phyloP scores from a whole-genome alignment of 2,113 vertebrate species.

The Ardeotis arabs region DNA sequence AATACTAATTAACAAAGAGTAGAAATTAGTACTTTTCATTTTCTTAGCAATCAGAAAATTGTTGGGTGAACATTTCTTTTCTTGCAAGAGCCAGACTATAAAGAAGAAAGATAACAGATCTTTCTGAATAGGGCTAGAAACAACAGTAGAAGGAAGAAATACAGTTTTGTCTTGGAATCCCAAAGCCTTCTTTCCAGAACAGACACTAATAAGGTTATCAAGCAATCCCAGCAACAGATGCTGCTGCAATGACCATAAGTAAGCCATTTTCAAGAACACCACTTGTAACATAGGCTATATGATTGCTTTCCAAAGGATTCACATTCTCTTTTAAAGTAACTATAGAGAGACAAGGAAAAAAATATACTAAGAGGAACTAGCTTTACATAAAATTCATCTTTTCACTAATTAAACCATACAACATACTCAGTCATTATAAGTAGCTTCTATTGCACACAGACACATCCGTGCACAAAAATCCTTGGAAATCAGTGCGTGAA shows the following conservation, averaged over 20 bases:
- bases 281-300: accelerated
- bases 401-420: background rate
- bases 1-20: background rate
- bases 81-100: background rate
- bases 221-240: background rate
- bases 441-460: background rate
- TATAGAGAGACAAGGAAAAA: background rate
- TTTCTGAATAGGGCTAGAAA: background rate
- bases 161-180: background rate
- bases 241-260: background rate
- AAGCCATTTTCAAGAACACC: background rate
- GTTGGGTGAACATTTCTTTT: background rate
- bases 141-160: background rate
- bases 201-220: background rate
- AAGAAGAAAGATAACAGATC: background rate
- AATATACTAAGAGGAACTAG: background rate
- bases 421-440: background rate
- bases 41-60: background rate
- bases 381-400: background rate
- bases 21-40: background rate
- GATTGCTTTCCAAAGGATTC: background rate
- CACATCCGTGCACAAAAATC: background rate
- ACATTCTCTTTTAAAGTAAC: background rate
- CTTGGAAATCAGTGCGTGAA: background rate
- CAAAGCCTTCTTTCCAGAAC: background rate